phyloP scores from a whole-genome alignment of 1,140 invertebrate genomes.

The Aporrectodea caliginosa region DNA sequence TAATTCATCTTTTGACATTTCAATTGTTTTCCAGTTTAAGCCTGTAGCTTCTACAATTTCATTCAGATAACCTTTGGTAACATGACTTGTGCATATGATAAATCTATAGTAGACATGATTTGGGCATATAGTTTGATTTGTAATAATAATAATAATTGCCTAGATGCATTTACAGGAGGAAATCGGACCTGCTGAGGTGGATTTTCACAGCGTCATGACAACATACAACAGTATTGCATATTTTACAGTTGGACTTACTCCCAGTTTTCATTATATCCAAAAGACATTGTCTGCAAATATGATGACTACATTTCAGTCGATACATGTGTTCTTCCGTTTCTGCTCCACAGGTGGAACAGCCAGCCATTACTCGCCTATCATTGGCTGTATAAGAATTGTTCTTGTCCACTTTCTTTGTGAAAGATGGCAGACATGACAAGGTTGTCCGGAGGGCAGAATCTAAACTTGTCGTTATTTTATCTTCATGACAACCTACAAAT shows the following conservation, averaged over 20 bases:
- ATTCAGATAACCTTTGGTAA: no score
- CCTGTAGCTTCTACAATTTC: no score
- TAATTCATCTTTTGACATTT: no score
- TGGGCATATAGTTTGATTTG: no score
- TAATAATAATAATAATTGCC: no score
- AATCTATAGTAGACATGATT: no score
- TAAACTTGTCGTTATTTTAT: conserved; percentile 22
- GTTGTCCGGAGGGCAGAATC: conserved; percentile 17
- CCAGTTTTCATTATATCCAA: conserved; percentile 1
- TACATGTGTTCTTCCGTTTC: conserved; percentile 6
- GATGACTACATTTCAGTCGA: conserved; percentile 11
- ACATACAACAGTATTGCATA: background rate
- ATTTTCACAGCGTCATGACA: background rate
- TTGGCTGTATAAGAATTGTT: background rate
- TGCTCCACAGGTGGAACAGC: background rate
- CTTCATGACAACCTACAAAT: no score
- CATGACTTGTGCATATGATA: no score
- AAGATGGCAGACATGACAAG: conserved; percentile 29
- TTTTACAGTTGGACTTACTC: background rate
- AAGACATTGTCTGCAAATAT: conserved; percentile 15
- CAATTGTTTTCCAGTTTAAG: no score
- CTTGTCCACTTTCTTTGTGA: conserved; percentile 21
- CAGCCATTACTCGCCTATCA: conserved; percentile 10
- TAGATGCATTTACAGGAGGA: no score
- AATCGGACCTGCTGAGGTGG: background rate